Evolutionary conservation across 2,888 invertebrate species (phyloP).

Genomic region (Orthosia gothica): DNA sequence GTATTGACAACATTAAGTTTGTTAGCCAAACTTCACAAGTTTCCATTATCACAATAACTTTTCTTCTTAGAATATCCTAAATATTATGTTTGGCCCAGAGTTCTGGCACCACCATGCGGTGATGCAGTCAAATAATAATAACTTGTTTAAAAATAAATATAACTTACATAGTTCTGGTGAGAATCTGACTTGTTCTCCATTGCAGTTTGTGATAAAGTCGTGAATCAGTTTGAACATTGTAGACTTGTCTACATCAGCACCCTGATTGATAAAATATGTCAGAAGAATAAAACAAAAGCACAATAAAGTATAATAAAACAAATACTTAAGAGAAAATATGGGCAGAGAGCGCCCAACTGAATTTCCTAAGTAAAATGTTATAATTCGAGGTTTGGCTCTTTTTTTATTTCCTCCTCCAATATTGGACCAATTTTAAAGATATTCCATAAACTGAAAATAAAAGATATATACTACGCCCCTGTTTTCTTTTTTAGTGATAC

Average conservation of each 20-base stretch:
- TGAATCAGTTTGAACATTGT: constrained; percentile 94
- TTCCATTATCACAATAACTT: background rate
- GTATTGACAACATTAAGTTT: background rate
- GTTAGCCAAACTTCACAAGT: background rate
- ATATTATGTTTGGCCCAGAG: no score
- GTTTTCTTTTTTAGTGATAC: no score
- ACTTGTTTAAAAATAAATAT: background rate
- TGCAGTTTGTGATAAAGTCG: constrained; percentile 97
- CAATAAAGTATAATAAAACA: background rate
- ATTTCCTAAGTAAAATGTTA: no score
- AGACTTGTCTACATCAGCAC: constrained; percentile 86
- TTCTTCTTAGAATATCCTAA: no score
- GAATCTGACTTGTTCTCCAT: constrained; percentile 97
- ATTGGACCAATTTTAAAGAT: no score
- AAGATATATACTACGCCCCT: no score
- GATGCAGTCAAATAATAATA: background rate
- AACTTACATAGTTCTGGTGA: constrained; percentile 95
- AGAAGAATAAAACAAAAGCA: background rate
- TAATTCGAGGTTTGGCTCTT: no score
- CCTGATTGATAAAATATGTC: constrained; percentile 72
- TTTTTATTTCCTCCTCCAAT: no score
- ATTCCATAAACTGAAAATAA: no score
- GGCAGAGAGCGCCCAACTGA: no score
- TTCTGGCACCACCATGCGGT: no score
- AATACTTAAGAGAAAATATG: background rate